Base-by-base conservation (phyloP, 2,797 vertebrate species). In the Channallabes apus region DNA sequence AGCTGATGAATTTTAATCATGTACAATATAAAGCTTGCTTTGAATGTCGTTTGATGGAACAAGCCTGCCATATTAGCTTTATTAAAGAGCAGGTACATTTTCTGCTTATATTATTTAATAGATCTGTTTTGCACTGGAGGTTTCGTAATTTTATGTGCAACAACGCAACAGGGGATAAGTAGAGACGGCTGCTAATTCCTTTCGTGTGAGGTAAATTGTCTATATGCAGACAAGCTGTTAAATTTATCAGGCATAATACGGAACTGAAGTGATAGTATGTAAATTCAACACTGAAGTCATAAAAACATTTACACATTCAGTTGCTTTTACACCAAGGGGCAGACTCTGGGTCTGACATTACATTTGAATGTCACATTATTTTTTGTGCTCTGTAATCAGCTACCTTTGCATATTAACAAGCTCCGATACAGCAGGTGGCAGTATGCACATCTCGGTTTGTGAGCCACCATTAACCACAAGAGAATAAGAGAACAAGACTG, bases 1-100 rank as follows among this genome's bases (percentile, higher is more conserved):
- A 73, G 32, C 69, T 81, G 78, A 75, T 82, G 67, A 80, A 80
- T 85, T 87, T 87, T 22, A 80, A 85, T 87, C 35, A 67, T 0
- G 65, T 46, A 20, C 41, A 65, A 79, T 35, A 20, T 56, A 65
- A 79, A 51, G 51, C 46, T 80, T 11, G 20, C 27, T 29, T 41
- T 78, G 73, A 87, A 65, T 71, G 67, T 14, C 67, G 51, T 29
- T 58, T 73, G 58, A 85, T 83, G 59, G 46, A 27, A 73, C 75
- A 68, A 65, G 67, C 59, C 59, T 68, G 73, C 46, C 38, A 75
- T 75, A 71, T 84, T 84, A 59, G 59, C 82, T 80, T 83, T 54
- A 85, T 82, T 59, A 82, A 88, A 84, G 29, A 35, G 68, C 65
- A 61, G 77, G 62, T 78, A 73, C 54, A 83, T 75, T 64, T 80